Percentiles rank a stretch among this genome's conserved stretches.
Conservation (phyloP, 2,797 vertebrate species). For the Sciurus vulgaris region DNA sequence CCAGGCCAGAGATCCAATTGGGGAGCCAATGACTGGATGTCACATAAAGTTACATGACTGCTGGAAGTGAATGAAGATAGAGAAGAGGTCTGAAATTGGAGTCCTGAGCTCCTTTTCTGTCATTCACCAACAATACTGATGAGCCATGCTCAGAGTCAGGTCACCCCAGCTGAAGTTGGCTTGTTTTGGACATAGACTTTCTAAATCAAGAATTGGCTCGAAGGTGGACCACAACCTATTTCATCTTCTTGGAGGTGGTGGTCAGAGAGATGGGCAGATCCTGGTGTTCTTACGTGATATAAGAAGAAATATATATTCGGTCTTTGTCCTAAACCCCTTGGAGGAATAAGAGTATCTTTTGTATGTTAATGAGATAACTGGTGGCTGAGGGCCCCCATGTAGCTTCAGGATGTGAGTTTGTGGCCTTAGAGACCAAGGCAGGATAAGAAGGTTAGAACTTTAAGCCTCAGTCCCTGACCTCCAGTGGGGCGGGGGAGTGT, state of each 20-base stretch:
- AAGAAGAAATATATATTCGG: background rate
- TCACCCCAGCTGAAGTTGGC: background rate
- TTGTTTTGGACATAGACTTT: conserved; percentile 28
- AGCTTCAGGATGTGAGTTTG: background rate
- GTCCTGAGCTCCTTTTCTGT: background rate
- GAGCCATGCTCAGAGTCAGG: background rate
- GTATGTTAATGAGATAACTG: background rate
- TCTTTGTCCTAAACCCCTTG: background rate
- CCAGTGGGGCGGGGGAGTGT: background rate
- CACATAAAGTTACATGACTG: background rate
- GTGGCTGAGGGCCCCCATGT: background rate
- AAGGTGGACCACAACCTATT: background rate
- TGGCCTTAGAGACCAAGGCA: background rate
- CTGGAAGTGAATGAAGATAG: background rate
- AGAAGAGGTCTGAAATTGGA: background rate
- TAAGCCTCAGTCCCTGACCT: background rate
- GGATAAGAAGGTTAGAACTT: background rate
- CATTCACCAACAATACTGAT: background rate
- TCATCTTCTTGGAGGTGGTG: background rate
- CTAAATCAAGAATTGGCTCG: background rate
- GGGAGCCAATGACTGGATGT: background rate
- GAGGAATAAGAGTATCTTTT: background rate
- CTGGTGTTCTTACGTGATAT: background rate
- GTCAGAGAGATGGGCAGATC: background rate
- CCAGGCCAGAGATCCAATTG: background rate